These are phyloP conservation scores for Danaus chrysippus DNA, from an alignment of 2,888 invertebrate species.

Conservation along the genomic window DNA sequence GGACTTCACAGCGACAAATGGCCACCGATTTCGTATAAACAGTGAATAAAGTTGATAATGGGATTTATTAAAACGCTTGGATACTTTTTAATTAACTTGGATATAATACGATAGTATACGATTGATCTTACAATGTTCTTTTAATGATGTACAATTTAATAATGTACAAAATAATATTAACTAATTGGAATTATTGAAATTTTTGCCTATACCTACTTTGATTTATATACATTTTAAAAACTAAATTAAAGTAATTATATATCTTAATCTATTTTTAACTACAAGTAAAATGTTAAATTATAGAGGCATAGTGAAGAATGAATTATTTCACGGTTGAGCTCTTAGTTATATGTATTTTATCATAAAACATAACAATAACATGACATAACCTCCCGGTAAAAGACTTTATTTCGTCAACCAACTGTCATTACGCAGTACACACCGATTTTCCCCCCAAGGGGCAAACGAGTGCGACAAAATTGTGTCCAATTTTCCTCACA, in stretches of 20 bases:
- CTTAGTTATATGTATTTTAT: conserved; percentile 23
- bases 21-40: conserved; percentile 57
- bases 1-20: conserved; percentile 72
- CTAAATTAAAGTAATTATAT: too few relatives aligned
- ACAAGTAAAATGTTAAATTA: too few relatives aligned
- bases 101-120: not conserved
- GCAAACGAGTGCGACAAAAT: conserved; percentile 52
- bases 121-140: too few relatives aligned
- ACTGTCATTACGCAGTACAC: conserved; percentile 60
- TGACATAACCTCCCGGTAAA: conserved; percentile 21
- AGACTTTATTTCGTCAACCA: conserved; percentile 19
- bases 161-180: too few relatives aligned
- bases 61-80: not conserved
- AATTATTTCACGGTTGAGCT: conserved; percentile 12
- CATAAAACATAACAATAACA: conserved; percentile 23
- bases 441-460: conserved; percentile 62
- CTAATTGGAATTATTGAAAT: too few relatives aligned
- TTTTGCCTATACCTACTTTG: too few relatives aligned
- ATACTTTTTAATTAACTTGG: not conserved
- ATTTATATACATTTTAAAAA: too few relatives aligned
- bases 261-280: too few relatives aligned
- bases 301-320: too few relatives aligned
- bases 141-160: too few relatives aligned
- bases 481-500: conserved; percentile 70
- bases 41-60: conserved; percentile 20